Base-by-base conservation (phyloP, 2,888 invertebrate species). In the Euphydryas editha region DNA sequence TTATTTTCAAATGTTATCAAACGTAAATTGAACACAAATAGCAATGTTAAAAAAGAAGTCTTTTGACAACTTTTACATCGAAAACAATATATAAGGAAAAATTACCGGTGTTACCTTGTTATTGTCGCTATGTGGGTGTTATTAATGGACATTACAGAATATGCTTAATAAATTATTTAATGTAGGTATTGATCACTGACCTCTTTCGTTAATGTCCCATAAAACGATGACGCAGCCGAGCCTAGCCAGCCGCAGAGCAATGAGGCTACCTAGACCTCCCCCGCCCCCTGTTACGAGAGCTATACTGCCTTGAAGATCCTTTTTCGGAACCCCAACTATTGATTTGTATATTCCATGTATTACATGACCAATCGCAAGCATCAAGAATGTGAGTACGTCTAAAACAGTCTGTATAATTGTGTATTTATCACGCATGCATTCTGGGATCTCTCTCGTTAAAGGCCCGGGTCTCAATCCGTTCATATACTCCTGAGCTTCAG, bases 251-350 rank as follows among this genome's bases (percentile, higher is more conserved):
- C 96, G 93, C 74, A 96, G 84, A 1, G 97, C 95, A 65, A 97
- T 88, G 60, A 97, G 93, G 72, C 97, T 94, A 7, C 98, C 98
- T 17, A 98, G 91, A 3, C 98, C 98, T 44, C 96, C 96, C 42
- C 98, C 98, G 18, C 97, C 97, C 0, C 98, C 98, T 0, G 98
- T 98, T 36, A 98, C 95, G 55, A 98, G 93, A 0, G 97, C 97
- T 46, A 97, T 94, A 79, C 97, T 96, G 46, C 96, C 96, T 70
- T 93, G 93, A 68, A 97, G 88, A 73, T 95, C 94, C 84, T 97
- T 97, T 86, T 94, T 94, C 46, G 93, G 94, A 67, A 90, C 85
- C 60, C 95, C 96, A 59, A 94, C 93, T 72, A 93, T 90, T 8
- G 95, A 94, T 72, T 95, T 93, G 69, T 93, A 94, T 61, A 95